Evolutionary conservation across 2,888 invertebrate genomes (phyloP), one percentile per base, ranked within the genome.

Genomic region (Protonemura montana): DNA sequence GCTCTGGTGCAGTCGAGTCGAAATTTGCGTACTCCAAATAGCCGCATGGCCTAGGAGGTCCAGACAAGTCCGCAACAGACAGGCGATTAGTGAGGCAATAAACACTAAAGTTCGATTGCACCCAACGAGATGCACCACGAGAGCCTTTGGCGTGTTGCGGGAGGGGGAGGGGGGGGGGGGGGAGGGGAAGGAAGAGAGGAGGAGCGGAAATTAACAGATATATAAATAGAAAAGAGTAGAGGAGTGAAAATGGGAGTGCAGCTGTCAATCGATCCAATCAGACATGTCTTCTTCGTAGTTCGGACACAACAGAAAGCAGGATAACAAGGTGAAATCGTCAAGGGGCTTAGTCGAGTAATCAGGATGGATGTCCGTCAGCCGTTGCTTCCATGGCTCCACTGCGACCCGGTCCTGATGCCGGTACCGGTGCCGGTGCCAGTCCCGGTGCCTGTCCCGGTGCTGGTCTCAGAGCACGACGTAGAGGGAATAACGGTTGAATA

Each of bases 221-320:
- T n/a, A n/a, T n/a, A n/a, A n/a, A n/a, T n/a, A n/a, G n/a, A n/a
- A n/a, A n/a, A n/a, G n/a, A n/a, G n/a, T n/a, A 59, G 13, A 21
- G 59, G 13, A 7, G 21, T 59, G 59, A 21, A 21, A 59, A 59
- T 59, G 59, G n/a, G n/a, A n/a, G 59, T 10, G 21, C 59, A 59
- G 13, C 59, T 81, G 29, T 81, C 81, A 81, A 30, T 29, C 81
- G 81, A 29, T 81, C 81, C 81, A 81, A 81, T 81, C 81, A 81
- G 81, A 78, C 27, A 3, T 81, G 29, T 29, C 28, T 27, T 81
- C 81, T 7, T 78, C 30, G 21, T 25, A 29, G 30, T 30, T 21
- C 59, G 59, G 59, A 59, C 59, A 81, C 81, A 81, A 81, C 81
- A 81, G 27, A 81, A 21, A 29, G 21, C n/a, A 27, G 78, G 78